Evolutionary conservation across 1,140 invertebrate genomes (phyloP).

Genomic region (Latrodectus geometricus): DNA sequence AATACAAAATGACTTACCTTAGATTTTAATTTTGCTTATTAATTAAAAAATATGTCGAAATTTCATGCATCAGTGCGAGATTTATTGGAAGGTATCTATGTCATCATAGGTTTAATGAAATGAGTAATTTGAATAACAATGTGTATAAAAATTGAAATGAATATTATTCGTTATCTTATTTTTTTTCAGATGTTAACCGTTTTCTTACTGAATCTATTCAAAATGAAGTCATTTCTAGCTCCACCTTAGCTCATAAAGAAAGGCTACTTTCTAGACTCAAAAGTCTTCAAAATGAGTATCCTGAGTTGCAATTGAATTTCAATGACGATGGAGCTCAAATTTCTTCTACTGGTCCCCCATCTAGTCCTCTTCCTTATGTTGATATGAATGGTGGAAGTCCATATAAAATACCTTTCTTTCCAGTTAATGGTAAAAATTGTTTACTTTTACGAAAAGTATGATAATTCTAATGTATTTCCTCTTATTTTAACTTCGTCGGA

Average conservation of each 20-base stretch:
- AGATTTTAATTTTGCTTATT: neutral
- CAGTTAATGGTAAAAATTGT: conserved; percentile 10
- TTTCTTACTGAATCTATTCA: conserved; percentile 25
- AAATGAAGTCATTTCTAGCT: conserved; percentile 19
- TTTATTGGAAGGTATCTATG: conserved; percentile 34
- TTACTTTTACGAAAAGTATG: neutral
- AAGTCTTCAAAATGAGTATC: conserved; percentile 36
- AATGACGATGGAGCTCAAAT: neutral
- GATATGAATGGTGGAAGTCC: conserved; percentile 54
- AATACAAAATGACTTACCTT: neutral
- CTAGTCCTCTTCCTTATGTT: conserved; percentile 50
- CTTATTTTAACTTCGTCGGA: too few relatives aligned
- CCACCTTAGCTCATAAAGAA: conserved; percentile 43
- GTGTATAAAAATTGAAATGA: neutral
- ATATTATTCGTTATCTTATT: neutral
- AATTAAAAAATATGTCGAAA: conserved; percentile 28
- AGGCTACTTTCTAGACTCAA: conserved; percentile 12
- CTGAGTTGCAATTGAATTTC: conserved; percentile 15
- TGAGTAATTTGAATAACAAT: too few relatives aligned
- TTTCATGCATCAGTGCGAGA: conserved; percentile 52
- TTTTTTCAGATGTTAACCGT: conserved; percentile 27
- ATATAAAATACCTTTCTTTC: conserved; percentile 7
- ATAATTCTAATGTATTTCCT: neutral
- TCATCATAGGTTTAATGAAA: neutral
- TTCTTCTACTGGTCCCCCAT: neutral